Percentiles rank a stretch among this genome's conserved stretches.
Conservation (phyloP, 2,797 vertebrate species). For the Alectoris magna region DNA sequence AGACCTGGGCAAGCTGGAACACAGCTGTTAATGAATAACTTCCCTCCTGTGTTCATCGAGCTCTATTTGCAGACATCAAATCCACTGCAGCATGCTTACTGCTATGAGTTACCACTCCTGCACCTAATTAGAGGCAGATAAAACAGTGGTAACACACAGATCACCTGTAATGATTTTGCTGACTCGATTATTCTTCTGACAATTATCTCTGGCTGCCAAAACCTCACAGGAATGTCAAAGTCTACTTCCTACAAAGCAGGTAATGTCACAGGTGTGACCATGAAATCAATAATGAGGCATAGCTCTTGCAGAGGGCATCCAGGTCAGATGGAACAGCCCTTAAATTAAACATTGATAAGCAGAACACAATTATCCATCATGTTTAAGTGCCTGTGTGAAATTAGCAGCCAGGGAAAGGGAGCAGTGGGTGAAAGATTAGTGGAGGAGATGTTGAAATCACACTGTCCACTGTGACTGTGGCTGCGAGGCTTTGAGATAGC, state of each 20-base stretch:
- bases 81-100: conserved; percentile 25
- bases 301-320: conserved; percentile 78
- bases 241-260: conserved; percentile 76
- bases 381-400: conserved; percentile 77
- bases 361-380: conserved; percentile 77
- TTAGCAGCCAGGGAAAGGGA: conserved; percentile 72
- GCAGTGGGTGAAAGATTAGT: conserved; percentile 66
- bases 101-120: conserved; percentile 66
- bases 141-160: conserved; percentile 79
- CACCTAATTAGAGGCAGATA: conserved; percentile 82
- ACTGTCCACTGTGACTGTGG: conserved; percentile 53
- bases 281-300: conserved; percentile 81
- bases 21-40: neutral
- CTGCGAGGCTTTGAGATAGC: conserved; percentile 8
- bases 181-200: conserved; percentile 81
- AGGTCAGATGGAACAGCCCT: conserved; percentile 79
- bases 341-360: conserved; percentile 79
- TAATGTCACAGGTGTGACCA: conserved; percentile 82
- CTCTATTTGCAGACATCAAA: conserved; percentile 66
- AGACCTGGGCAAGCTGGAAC: neutral
- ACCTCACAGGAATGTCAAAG: conserved; percentile 79
- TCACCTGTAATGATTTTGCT: conserved; percentile 82
- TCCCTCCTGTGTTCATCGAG: conserved; percentile 26
- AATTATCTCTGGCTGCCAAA: conserved; percentile 76
- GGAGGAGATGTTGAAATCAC: conserved; percentile 49